Percentiles rank a stretch among this genome's conserved stretches.
phyloP scores from a whole-genome alignment of 2,888 invertebrate species.

The Pherbina coryleti region DNA sequence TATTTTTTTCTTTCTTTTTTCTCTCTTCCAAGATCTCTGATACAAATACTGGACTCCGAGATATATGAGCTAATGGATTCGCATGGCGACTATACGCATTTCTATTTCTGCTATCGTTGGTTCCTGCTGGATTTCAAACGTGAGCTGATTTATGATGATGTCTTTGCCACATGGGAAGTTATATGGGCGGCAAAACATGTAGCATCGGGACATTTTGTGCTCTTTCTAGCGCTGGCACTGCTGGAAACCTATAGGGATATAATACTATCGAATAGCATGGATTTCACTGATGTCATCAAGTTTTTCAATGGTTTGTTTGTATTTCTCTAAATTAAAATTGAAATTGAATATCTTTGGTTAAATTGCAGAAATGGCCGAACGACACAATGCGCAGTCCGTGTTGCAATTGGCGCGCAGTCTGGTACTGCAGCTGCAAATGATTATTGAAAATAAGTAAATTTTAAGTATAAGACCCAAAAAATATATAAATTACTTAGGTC shows the following conservation, averaged over 20 bases:
- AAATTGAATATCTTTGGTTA: constrained; percentile 1
- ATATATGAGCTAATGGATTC: constrained; percentile 93
- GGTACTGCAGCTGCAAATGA: constrained; percentile 88
- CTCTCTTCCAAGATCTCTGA: constrained; percentile 73
- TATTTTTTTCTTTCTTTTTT: background rate
- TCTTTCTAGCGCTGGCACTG: constrained; percentile 90
- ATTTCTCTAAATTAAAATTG: background rate
- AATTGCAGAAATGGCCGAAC: constrained; percentile 92
- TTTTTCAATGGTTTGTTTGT: constrained; percentile 90
- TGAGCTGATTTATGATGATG: constrained; percentile 90
- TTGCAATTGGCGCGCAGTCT: constrained; percentile 87
- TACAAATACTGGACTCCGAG: constrained; percentile 90
- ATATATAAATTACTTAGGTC: background rate
- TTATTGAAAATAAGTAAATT: constrained; percentile 90
- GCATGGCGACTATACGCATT: constrained; percentile 94
- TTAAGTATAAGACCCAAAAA: background rate
- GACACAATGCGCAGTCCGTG: constrained; percentile 88
- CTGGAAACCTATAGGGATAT: constrained; percentile 93
- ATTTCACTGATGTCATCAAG: constrained; percentile 96
- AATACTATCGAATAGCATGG: constrained; percentile 94
- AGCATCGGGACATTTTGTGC: constrained; percentile 87
- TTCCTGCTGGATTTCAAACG: constrained; percentile 94
- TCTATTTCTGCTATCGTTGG: constrained; percentile 97
- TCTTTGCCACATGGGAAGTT: constrained; percentile 91
- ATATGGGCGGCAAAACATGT: constrained; percentile 91